phyloP scores from a whole-genome alignment of 2,888 invertebrate species.

The Macroteleia sp. region DNA sequence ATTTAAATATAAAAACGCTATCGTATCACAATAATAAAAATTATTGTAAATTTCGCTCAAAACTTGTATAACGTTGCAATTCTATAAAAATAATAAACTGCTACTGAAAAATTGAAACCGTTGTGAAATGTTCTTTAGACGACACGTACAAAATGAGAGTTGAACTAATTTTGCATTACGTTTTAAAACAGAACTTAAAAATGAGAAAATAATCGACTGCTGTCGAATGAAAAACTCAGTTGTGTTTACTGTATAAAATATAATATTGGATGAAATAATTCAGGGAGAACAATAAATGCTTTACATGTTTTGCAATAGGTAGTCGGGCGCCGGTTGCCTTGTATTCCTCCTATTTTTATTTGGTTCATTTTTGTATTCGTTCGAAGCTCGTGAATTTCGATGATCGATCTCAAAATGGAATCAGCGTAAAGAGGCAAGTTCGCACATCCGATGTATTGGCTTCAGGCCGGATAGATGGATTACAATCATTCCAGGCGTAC shows the following conservation, averaged over 20 bases:
- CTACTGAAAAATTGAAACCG: too few species aligned
- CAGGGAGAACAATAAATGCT: constrained; percentile 4
- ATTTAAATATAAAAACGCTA: too few species aligned
- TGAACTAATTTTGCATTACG: too few species aligned
- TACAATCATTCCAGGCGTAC: constrained; percentile 81
- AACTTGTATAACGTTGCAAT: too few species aligned
- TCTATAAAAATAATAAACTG: too few species aligned
- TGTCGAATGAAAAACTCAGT: too few species aligned
- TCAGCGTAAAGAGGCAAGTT: constrained; percentile 64
- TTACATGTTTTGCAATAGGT: neutral
- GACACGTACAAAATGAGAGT: too few species aligned
- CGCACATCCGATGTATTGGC: constrained; percentile 79
- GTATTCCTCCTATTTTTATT: constrained; percentile 27
- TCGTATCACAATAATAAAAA: too few species aligned
- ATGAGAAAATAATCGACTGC: too few species aligned
- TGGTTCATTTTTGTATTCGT: constrained; percentile 26
- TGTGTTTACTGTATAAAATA: neutral
- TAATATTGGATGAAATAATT: constrained; percentile 17
- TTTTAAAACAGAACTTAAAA: too few species aligned
- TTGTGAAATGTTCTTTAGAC: too few species aligned
- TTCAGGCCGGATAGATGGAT: constrained; percentile 83
- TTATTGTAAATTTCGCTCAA: too few species aligned
- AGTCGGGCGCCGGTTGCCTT: neutral
- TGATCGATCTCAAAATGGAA: constrained; percentile 64
- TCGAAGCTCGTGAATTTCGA: constrained; percentile 44